Percentiles rank a stretch among this genome's conserved stretches.
These are phyloP conservation scores for Hystrix cristata DNA, from an alignment of 2,113 vertebrate genomes.

Conservation along the genomic window DNA sequence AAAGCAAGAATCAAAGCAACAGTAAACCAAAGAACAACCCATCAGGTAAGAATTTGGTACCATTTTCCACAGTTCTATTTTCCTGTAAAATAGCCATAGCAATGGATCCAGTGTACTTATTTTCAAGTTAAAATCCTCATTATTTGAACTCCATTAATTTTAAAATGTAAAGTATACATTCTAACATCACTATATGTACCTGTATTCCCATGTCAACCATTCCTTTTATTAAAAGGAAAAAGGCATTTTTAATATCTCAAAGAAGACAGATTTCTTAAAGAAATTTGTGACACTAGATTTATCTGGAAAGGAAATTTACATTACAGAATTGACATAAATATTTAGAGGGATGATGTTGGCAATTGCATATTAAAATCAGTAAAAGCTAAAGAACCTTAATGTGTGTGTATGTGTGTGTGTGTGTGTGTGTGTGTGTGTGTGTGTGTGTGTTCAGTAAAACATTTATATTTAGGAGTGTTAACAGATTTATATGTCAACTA, in stretches of 20 bases:
- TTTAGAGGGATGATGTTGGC: neutral
- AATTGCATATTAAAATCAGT: neutral
- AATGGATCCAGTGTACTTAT: neutral
- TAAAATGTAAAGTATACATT: neutral
- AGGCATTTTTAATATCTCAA: neutral
- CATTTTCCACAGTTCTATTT: neutral
- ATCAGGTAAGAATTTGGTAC: neutral
- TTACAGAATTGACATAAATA: neutral
- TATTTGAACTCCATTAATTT: neutral
- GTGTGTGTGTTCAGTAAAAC: neutral
- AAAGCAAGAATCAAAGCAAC: neutral
- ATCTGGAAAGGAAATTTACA: neutral
- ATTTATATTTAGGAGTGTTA: neutral
- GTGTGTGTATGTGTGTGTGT: constrained; percentile 14
- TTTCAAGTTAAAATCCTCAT: neutral
- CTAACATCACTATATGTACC: neutral
- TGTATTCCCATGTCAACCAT: neutral
- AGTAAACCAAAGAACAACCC: neutral
- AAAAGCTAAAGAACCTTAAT: neutral
- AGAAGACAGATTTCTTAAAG: neutral
- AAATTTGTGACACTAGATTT: neutral
- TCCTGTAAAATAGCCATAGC: neutral
- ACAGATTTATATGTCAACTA: neutral
- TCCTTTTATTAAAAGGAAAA: neutral
- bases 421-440: neutral